Evolutionary conservation across 37 sponge, comb jelly and placozoan genomes (phyloP), one percentile per base, ranked within the genome.

Genomic region (Bolinopsis microptera): DNA sequence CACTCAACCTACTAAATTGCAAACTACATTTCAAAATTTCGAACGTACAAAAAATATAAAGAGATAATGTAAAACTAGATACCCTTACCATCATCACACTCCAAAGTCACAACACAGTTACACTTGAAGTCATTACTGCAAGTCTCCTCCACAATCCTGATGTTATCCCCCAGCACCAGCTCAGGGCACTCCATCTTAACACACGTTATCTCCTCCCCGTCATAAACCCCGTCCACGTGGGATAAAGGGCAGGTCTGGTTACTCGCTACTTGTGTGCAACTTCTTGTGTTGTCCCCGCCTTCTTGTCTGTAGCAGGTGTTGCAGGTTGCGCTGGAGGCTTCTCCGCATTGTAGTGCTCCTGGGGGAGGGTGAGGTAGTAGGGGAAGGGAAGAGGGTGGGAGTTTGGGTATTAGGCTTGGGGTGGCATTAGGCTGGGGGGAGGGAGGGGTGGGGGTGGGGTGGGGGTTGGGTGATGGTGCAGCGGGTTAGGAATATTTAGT

Each of bases 51-150:
- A n/a, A n/a, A n/a, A n/a, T n/a, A n/a, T n/a, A n/a, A n/a, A n/a
- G n/a, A n/a, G n/a, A n/a, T n/a, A n/a, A n/a, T n/a, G n/a, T n/a
- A n/a, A n/a, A n/a, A n/a, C n/a, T n/a, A n/a, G n/a, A n/a, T n/a
- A n/a, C n/a, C n/a, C n/a, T n/a, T 28, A 72, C 75, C 75, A 30
- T 3, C 13, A 37, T 86, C 90, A 86, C 90, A 86, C 90, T 86
- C 90, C 8, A 41, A 39, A 23, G 90, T 86, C n/a, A 86, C 61
- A 16, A 38, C 28, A 86, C 61, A 39, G n/a, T 41, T 38, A 86
- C 90, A 86, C 41, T 41, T 38, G 30, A 40, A 40, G 80, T 77
- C 80, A 30, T 86, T 86, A 35, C 35, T 35, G 37, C 80, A 77
- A 0, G 22, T 77, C 21, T 77, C 32, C 80, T 77, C 80, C 80